phyloP scores from a whole-genome alignment of 2,797 vertebrate genomes.

The Delichon dasypus region DNA sequence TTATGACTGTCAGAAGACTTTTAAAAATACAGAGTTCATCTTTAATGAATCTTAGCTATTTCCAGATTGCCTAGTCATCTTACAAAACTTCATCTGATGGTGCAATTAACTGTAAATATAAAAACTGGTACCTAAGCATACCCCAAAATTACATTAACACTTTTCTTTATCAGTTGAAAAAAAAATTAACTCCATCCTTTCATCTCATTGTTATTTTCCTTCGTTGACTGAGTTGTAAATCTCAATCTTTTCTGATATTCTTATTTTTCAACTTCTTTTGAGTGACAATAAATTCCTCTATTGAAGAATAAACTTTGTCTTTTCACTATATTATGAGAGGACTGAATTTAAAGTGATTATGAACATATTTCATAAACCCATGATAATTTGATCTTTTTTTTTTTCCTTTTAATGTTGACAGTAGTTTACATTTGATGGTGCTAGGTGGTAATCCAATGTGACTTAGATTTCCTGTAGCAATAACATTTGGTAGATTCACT shows the following conservation, averaged over 20 bases:
- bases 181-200: neutral
- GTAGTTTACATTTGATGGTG: conserved; percentile 59
- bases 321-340: neutral
- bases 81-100: neutral
- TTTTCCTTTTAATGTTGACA: conserved; percentile 48
- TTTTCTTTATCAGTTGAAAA: neutral
- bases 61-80: neutral
- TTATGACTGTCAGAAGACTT: neutral
- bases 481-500: conserved; percentile 72
- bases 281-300: neutral
- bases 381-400: conserved; percentile 56
- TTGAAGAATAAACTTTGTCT: neutral
- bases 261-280: neutral
- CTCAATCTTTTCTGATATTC: neutral
- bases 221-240: neutral
- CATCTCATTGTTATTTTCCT: neutral
- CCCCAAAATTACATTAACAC: neutral
- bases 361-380: conserved; percentile 37
- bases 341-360: neutral
- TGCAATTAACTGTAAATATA: neutral
- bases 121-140: neutral
- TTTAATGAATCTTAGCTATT: neutral
- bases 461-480: conserved; percentile 73
- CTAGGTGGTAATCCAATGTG: conserved; percentile 70
- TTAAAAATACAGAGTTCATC: neutral